Evolutionary conservation across 2,888 invertebrate species (phyloP), one percentile per base, ranked within the genome.

Genomic region (Ophion ellenae): DNA sequence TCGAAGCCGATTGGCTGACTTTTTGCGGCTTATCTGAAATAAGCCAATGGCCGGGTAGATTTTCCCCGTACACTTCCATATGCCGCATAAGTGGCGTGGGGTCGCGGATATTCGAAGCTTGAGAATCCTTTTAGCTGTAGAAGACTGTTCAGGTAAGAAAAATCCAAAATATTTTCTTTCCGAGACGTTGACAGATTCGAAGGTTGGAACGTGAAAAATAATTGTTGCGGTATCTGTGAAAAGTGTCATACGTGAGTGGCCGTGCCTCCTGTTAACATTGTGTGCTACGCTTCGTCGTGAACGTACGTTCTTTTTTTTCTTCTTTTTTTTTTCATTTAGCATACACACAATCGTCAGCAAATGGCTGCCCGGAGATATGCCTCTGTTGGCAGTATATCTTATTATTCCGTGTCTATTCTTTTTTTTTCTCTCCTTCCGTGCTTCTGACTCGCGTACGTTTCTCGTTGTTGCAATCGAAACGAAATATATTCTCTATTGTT

Each of bases 21-120:
- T 94, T 95, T 94, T 95, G 95, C 95, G 95, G 95, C 94, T 95
- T 94, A 94, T 95, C 95, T 94, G 94, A 95, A 95, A 94, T 93
- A 92, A 92, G 91, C 96, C 95, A 96, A 96, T 96, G 90, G 93
- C 89, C 91, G 90, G 86, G 88, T 86, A 90, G 92, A 92, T 92
- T 93, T 92, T 94, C 93, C 93, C 91, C 91, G 91, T 93, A 91
- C 94, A 94, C 95, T 95, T 94, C 94, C 94, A 94, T 95, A 95
- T 95, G 95, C 95, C 94, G 95, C 95, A 95, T 95, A 95, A 95
- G 95, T 95, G 95, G 95, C 95, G 95, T 96, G 95, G 95, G 95
- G 95, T 95, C 95, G 93, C 93, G 94, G 47, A 95, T 95, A 95
- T 95, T 95, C 95, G 95, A 95, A 95, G 95, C 95, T 32, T 94